Percentiles rank a stretch among this genome's conserved stretches.
phyloP scores from a whole-genome alignment of 1,140 invertebrate genomes.

The Eriocheir sinensis region DNA sequence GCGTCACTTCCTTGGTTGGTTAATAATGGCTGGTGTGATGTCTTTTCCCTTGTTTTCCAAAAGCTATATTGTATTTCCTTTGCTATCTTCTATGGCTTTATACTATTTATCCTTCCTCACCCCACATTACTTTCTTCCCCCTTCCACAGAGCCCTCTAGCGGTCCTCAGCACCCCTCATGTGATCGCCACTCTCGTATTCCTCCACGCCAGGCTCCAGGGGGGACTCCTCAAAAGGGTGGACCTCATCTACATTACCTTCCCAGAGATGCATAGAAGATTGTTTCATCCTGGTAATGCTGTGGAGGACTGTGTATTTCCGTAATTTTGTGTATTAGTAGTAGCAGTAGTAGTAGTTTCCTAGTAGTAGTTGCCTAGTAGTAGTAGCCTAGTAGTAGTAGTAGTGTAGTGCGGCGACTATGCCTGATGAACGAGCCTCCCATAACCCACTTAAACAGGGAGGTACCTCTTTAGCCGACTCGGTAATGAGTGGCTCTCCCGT shows the following conservation, averaged over 20 bases:
- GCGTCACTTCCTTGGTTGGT: too few species aligned
- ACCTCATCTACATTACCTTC: slow-evolving; percentile 64
- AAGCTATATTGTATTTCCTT: too few species aligned
- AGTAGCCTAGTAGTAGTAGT: not conserved
- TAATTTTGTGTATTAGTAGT: too few species aligned
- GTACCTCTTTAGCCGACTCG: not conserved
- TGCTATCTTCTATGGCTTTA: too few species aligned
- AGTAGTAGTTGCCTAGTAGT: not conserved
- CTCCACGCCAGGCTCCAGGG: slow-evolving; percentile 64
- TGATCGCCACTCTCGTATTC: slow-evolving; percentile 47
- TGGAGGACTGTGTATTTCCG: slow-evolving; percentile 49
- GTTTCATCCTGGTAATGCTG: slow-evolving; percentile 66
- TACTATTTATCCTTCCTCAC: not conserved
- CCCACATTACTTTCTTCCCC: not conserved
- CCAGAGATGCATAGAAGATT: slow-evolving; percentile 69
- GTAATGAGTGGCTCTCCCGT: not conserved
- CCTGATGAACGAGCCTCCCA: too few species aligned
- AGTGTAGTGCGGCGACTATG: too few species aligned
- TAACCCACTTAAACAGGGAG: not conserved
- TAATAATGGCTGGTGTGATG: too few species aligned
- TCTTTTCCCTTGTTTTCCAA: too few species aligned
- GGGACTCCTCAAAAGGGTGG: slow-evolving; percentile 60
- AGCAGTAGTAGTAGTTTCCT: not conserved
- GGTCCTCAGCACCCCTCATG: slow-evolving; percentile 61
- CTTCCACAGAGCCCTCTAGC: slow-evolving; percentile 31